Evolutionary conservation across 2,797 vertebrate species (phyloP).

Genomic region (Loris lydekkerianus): DNA sequence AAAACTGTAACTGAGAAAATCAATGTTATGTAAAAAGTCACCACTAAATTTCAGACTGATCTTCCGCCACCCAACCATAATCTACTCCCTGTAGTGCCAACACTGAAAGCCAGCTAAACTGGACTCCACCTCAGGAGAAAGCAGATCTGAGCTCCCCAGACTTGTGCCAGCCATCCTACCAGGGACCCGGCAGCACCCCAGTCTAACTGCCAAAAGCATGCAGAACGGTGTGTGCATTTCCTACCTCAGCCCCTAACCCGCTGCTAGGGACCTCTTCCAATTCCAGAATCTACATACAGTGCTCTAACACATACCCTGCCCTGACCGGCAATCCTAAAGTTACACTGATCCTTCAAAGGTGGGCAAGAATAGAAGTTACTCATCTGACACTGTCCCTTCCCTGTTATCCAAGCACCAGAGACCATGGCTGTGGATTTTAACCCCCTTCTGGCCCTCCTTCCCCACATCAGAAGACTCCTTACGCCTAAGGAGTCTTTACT

Average conservation of each 20-base stretch:
- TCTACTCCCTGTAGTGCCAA: too few species aligned
- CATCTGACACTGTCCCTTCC: neutral
- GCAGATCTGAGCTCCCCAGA: too few species aligned
- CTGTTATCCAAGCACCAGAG: rapidly evolving
- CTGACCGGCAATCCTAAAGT: neutral
- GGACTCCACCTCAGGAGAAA: neutral
- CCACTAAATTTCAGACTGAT: neutral
- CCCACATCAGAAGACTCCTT: neutral
- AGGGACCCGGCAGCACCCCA: rapidly evolving
- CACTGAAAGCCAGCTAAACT: neutral
- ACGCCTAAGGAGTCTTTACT: too few species aligned
- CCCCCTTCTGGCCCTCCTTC: too few species aligned
- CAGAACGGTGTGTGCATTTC: rapidly evolving
- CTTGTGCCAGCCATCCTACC: neutral
- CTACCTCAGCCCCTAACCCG: neutral
- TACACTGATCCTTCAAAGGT: neutral
- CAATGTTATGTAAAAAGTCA: rapidly evolving
- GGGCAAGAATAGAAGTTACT: neutral
- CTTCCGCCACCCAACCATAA: neutral
- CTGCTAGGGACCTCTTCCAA: neutral
- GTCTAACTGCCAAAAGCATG: neutral
- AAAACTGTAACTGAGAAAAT: neutral
- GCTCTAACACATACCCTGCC: neutral
- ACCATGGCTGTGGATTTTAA: neutral
- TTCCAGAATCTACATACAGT: neutral